Evolutionary conservation across 2,888 invertebrate genomes (phyloP).

Genomic region (Orgyia antiqua): DNA sequence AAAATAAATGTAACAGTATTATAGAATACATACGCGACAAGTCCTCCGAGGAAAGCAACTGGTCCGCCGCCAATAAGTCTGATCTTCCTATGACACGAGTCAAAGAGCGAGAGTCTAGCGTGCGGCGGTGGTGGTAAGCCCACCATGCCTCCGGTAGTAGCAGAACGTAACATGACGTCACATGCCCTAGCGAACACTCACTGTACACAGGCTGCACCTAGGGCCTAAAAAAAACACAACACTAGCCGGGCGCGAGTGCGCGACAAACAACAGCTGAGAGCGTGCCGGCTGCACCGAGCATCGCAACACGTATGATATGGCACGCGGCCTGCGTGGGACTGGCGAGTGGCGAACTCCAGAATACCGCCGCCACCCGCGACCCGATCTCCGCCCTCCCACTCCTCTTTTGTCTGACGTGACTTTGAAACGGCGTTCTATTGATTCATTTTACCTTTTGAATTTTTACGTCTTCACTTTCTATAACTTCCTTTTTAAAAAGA

Average conservation of each 20-base stretch:
- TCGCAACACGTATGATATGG: conserved; percentile 61
- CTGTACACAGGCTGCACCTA: conserved; percentile 24
- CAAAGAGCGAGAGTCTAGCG: conserved; percentile 81
- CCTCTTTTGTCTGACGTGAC: conserved; percentile 28
- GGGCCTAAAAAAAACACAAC: conserved; percentile 30
- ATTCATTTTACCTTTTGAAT: conserved; percentile 23
- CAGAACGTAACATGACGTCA: conserved; percentile 55
- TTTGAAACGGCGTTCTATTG: conserved; percentile 40
- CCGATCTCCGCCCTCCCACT: conserved; percentile 24
- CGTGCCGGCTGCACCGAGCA: conserved; percentile 79
- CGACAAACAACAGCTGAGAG: conserved; percentile 34
- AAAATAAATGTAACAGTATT: too few species aligned
- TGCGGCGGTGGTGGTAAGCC: conserved; percentile 63
- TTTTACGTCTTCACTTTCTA: conserved; percentile 2
- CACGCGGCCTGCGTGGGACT: conserved; percentile 72
- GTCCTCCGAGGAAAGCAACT: conserved; percentile 81
- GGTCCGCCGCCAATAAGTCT: conserved; percentile 83
- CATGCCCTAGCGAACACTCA: conserved; percentile 44
- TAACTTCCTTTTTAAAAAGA: not conserved
- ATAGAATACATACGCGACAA: conserved; percentile 85
- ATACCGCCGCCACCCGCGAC: conserved; percentile 53
- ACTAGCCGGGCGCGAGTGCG: conserved; percentile 42
- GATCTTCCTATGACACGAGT: conserved; percentile 85
- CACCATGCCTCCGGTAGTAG: conserved; percentile 66
- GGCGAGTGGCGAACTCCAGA: conserved; percentile 44